Conservation (phyloP, 2,888 invertebrate species). For the Chelonus formosanus region DNA sequence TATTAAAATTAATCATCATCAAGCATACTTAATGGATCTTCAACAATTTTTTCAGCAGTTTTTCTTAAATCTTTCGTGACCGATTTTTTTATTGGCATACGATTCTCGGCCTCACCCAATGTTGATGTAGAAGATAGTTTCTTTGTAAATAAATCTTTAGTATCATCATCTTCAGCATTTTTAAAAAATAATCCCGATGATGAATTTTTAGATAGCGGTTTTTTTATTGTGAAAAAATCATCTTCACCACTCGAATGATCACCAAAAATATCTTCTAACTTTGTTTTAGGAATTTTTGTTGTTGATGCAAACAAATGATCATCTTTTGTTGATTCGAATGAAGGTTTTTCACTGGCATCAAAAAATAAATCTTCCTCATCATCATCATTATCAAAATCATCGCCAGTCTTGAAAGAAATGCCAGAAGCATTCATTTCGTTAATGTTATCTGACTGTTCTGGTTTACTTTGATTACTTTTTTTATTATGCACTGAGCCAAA, state of each 20-base stretch:
- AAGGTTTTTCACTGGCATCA: constrained; percentile 35
- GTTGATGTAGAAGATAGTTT: constrained; percentile 20
- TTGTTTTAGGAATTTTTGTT: constrained; percentile 43
- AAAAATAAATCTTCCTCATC: constrained; percentile 43
- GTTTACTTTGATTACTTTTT: constrained; percentile 32
- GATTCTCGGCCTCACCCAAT: too few species aligned
- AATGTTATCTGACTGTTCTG: constrained; percentile 25
- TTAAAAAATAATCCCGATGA: constrained; percentile 8
- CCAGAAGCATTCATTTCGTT: constrained; percentile 21
- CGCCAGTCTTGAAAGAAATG: constrained; percentile 38
- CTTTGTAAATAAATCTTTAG: constrained; percentile 50
- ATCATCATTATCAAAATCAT: constrained; percentile 44
- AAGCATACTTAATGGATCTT: constrained; percentile 60
- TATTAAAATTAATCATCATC: constrained; percentile 50
- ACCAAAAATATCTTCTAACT: constrained; percentile 54
- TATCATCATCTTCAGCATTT: constrained; percentile 44
- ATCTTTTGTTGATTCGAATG: constrained; percentile 42
- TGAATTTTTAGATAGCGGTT: constrained; percentile 14
- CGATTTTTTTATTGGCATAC: constrained; percentile 48
- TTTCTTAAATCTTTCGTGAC: constrained; percentile 58
- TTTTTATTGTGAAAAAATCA: constrained; percentile 52
- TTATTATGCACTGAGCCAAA: constrained; percentile 43
- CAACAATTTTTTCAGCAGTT: constrained; percentile 58
- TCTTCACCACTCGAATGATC: constrained; percentile 56
- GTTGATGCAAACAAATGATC: constrained; percentile 33